phyloP scores from a whole-genome alignment of 2,888 invertebrate species.

The Tetrapedia diversipes region DNA sequence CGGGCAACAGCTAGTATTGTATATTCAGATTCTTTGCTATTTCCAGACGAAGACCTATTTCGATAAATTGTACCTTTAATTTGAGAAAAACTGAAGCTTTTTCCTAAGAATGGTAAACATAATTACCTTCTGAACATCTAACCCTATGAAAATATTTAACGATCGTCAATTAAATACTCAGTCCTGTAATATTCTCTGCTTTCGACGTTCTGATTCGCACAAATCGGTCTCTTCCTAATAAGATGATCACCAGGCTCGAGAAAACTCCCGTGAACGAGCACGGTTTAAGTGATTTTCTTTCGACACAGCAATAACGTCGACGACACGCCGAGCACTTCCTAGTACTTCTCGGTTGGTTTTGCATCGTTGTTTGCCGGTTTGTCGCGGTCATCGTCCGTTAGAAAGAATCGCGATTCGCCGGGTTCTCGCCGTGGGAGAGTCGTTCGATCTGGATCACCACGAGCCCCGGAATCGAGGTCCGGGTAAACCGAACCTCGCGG shows the following conservation, averaged over 20 bases:
- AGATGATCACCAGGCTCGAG: neutral
- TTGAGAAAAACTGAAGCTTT: no score
- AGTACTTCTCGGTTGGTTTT: constrained; percentile 58
- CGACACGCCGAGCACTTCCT: constrained; percentile 47
- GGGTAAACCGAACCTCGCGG: constrained; percentile 48
- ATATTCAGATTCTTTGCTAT: no score
- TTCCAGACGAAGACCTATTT: no score
- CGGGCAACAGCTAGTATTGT: no score
- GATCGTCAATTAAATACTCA: no score
- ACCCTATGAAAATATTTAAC: no score
- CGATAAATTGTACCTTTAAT: no score
- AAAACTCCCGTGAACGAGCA: constrained; percentile 3
- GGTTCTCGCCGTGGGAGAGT: constrained; percentile 74
- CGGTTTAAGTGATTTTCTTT: constrained; percentile 38
- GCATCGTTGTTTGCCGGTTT: constrained; percentile 64
- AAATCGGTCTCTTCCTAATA: neutral
- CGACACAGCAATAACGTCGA: constrained; percentile 42
- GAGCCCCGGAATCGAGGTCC: constrained; percentile 57
- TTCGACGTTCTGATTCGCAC: neutral
- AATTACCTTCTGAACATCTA: no score
- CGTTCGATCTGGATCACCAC: constrained; percentile 67
- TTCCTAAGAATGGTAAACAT: no score
- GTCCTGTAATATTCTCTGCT: neutral
- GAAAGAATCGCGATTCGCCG: constrained; percentile 52
- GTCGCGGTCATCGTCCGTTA: constrained; percentile 66